A percentile compares a stretch with the other conserved stretches of the same genome.
Evolutionary conservation across 2,113 vertebrate species (phyloP).

Genomic region (Ceyx melanurus): DNA sequence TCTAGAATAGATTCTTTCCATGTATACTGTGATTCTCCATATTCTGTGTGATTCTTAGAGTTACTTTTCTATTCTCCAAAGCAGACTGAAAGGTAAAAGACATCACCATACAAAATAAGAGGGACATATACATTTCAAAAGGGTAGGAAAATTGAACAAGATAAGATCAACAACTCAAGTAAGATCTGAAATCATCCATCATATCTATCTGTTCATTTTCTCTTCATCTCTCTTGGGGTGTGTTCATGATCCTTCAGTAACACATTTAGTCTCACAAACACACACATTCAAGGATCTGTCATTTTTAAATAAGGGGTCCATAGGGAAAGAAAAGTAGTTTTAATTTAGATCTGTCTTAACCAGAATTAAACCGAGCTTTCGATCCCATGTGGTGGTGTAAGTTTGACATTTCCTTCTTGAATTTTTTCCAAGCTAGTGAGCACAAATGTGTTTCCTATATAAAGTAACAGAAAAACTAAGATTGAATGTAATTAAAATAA

Average conservation of each 20-base stretch:
- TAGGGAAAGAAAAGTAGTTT: background rate
- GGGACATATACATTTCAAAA: background rate
- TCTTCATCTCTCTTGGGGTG: background rate
- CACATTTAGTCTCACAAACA: background rate
- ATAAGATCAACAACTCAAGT: background rate
- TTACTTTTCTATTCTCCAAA: background rate
- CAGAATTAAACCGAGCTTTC: constrained; percentile 35
- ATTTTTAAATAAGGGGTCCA: background rate
- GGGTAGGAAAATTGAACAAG: background rate
- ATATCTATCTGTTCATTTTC: background rate
- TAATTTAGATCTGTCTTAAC: constrained; percentile 43
- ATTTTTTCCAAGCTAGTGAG: background rate
- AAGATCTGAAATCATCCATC: background rate
- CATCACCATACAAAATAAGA: background rate
- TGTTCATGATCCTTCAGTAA: background rate
- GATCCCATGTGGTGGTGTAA: background rate
- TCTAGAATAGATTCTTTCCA: background rate
- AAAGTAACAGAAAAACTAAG: constrained; percentile 49
- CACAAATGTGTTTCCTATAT: background rate
- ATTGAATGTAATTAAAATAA: constrained; percentile 63
- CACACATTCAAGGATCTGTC: background rate
- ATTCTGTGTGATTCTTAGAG: background rate
- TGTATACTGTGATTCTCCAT: background rate
- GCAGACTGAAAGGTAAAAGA: background rate
- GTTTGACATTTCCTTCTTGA: constrained; percentile 28